Evolutionary conservation across 2,888 invertebrate species (phyloP).

Genomic region (Dugesia japonica): DNA sequence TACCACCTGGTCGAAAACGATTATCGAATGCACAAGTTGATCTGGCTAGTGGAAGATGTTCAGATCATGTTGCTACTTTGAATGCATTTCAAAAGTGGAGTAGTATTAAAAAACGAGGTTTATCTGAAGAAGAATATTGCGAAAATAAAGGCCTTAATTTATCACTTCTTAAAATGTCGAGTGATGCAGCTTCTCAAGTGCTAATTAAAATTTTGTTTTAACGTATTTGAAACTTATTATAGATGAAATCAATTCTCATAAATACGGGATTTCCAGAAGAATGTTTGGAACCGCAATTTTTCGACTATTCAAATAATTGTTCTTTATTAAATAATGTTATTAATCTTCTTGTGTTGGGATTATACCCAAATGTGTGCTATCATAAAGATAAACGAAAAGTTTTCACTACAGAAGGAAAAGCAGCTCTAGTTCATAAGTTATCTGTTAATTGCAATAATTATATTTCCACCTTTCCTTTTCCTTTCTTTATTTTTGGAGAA

Average conservation of each 20-base stretch:
- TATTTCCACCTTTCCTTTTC: slow-evolving; percentile 68
- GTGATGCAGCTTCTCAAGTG: background rate
- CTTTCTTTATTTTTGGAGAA: slow-evolving; percentile 91
- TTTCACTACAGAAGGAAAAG: slow-evolving; percentile 63
- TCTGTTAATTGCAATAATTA: slow-evolving; percentile 61
- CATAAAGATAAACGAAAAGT: slow-evolving; percentile 88
- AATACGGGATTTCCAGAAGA: slow-evolving; percentile 31
- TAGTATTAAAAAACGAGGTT: background rate
- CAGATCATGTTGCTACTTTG: slow-evolving; percentile 85
- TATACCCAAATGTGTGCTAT: slow-evolving; percentile 87
- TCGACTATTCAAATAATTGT: background rate
- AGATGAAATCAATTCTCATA: slow-evolving; percentile 26
- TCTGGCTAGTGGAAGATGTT: slow-evolving; percentile 68
- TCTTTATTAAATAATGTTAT: slow-evolving; percentile 49
- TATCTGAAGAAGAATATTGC: background rate
- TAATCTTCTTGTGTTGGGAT: slow-evolving; percentile 69
- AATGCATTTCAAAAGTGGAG: slow-evolving; percentile 65
- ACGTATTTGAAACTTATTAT: background rate
- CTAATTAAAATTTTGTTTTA: no score
- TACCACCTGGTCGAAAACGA: slow-evolving; percentile 52
- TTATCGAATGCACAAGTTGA: slow-evolving; percentile 59
- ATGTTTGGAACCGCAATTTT: background rate
- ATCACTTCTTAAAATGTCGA: background rate
- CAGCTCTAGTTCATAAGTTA: slow-evolving; percentile 82
- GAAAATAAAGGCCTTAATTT: background rate